phyloP scores from a whole-genome alignment of 2,797 vertebrate species.

The Cynodonichthys magdalenae region DNA sequence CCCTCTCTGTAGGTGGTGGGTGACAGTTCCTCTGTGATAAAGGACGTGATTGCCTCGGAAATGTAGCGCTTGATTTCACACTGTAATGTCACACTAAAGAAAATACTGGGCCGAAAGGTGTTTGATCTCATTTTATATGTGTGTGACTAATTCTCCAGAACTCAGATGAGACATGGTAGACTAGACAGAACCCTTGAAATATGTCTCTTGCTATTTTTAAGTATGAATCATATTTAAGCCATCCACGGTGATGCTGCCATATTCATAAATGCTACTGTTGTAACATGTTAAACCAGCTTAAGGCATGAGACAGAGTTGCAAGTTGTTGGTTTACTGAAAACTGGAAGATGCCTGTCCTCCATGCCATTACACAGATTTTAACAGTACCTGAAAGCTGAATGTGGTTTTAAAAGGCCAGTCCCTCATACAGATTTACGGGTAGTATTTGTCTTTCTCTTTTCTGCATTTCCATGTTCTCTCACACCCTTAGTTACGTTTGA shows the following conservation, averaged over 20 bases:
- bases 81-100: constrained; percentile 58
- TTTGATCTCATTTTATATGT: constrained; percentile 52
- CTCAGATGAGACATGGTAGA: constrained; percentile 39
- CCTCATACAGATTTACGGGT: background rate
- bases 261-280: constrained; percentile 41
- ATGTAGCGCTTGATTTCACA: constrained; percentile 65
- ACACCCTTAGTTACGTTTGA: background rate
- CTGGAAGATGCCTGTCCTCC: background rate
- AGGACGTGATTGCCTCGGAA: constrained; percentile 61
- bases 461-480: background rate
- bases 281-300: constrained; percentile 23
- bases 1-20: constrained; percentile 65
- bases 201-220: constrained; percentile 35
- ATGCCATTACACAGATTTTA: constrained; percentile 11
- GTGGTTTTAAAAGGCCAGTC: constrained; percentile 13
- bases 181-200: constrained; percentile 47
- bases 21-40: constrained; percentile 61
- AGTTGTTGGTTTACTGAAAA: constrained; percentile 20
- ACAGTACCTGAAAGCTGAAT: constrained; percentile 29
- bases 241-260: constrained; percentile 36
- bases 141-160: constrained; percentile 65
- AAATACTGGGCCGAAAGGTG: constrained; percentile 37
- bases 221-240: constrained; percentile 60
- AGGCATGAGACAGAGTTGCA: constrained; percentile 13
- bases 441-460: background rate